phyloP scores from a whole-genome alignment of 2,113 vertebrate species.

The Colius striatus region DNA sequence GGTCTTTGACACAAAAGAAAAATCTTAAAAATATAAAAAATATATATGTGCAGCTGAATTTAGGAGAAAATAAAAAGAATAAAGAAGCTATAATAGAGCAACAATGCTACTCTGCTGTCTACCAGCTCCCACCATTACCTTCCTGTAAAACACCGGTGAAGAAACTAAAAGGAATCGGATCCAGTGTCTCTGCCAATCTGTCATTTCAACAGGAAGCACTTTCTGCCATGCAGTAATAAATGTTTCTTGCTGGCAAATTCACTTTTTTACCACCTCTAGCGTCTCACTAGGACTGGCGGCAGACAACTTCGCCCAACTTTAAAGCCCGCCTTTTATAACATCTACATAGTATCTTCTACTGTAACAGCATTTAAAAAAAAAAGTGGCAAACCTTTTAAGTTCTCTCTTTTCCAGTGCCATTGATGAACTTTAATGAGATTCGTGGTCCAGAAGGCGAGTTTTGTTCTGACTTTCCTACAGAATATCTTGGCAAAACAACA shows the following conservation, averaged over 20 bases:
- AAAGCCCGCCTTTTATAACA: not conserved
- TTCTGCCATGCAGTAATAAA: constrained; percentile 22
- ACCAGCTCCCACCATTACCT: not conserved
- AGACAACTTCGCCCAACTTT: constrained; percentile 9
- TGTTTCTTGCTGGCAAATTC: constrained; percentile 32
- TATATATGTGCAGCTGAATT: not conserved
- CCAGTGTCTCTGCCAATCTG: not conserved
- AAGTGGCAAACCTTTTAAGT: not conserved
- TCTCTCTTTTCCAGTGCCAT: not conserved
- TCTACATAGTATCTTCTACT: not conserved
- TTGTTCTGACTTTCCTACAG: constrained; percentile 12
- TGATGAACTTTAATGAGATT: constrained; percentile 19
- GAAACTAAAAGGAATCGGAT: not conserved
- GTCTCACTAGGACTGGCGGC: not conserved
- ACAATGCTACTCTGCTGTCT: not conserved
- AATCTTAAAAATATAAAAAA: constrained; percentile 64
- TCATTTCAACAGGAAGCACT: constrained; percentile 27
- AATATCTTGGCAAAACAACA: constrained; percentile 50
- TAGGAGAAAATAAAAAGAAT: not conserved
- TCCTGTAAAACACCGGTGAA: not conserved
- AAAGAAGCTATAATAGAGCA: not conserved
- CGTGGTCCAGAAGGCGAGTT: not conserved
- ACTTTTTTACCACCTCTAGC: not conserved
- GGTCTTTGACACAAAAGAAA: constrained; percentile 42
- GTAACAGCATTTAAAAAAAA: not conserved